Percentiles rank a stretch among this genome's conserved stretches.
Evolutionary conservation across 2,113 vertebrate species (phyloP).

Genomic region (Cololabis saira): DNA sequence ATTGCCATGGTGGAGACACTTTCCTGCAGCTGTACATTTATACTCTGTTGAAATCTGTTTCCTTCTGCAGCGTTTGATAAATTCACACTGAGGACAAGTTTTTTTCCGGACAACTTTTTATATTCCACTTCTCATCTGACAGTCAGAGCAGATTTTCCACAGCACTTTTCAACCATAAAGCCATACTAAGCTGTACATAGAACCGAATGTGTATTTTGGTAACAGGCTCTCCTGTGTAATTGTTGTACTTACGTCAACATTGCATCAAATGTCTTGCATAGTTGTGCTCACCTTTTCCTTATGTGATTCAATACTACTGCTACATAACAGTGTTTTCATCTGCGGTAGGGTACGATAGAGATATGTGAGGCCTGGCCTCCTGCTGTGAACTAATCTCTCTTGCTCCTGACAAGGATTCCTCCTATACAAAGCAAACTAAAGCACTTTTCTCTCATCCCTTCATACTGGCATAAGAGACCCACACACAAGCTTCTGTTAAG

Average conservation of each 20-base stretch:
- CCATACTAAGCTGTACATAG: too few species aligned
- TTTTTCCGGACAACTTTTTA: too few species aligned
- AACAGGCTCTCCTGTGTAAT: not conserved
- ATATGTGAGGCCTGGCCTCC: conserved; percentile 15
- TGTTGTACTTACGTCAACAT: not conserved
- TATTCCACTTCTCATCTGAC: too few species aligned
- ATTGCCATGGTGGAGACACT: too few species aligned
- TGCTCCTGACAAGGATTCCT: conserved; percentile 34
- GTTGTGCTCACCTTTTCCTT: not conserved
- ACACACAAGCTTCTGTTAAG: conserved; percentile 32
- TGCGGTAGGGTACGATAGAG: conserved; percentile 12
- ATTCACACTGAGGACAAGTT: too few species aligned
- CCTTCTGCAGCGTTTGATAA: too few species aligned
- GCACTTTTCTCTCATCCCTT: conserved; percentile 50
- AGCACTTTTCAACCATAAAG: not conserved
- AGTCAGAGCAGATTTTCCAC: not conserved
- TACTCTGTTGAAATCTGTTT: too few species aligned
- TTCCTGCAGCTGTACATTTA: too few species aligned
- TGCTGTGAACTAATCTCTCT: conserved; percentile 55
- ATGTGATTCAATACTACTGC: conserved; percentile 3
- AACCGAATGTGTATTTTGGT: not conserved
- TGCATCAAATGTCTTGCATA: not conserved
- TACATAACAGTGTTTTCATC: conserved; percentile 9
- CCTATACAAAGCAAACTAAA: conserved; percentile 46
- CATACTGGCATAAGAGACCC: conserved; percentile 41